Conservation (phyloP, 2,113 vertebrate species). For the Tapirus terrestris region DNA sequence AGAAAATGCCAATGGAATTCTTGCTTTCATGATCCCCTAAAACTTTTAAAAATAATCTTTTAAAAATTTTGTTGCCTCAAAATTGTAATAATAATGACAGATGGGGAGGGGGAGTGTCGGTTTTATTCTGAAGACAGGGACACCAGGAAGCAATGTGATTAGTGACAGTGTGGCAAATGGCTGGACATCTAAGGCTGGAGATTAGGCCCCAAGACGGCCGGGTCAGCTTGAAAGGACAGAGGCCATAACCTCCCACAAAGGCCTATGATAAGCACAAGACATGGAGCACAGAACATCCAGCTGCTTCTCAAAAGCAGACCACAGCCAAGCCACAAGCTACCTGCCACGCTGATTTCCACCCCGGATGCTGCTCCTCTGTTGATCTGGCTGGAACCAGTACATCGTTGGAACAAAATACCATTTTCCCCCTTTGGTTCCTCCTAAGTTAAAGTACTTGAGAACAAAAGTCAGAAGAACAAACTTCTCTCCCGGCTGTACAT, state of each 20-base stretch:
- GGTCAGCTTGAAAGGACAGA: neutral
- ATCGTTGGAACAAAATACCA: neutral
- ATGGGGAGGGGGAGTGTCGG: neutral
- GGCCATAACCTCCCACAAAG: neutral
- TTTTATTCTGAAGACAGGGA: neutral
- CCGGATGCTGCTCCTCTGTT: neutral
- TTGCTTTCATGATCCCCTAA: neutral
- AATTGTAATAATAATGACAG: neutral
- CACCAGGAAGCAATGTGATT: neutral
- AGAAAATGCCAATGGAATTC: neutral
- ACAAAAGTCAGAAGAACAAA: neutral
- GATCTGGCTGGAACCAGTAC: neutral
- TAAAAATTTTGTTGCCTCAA: neutral
- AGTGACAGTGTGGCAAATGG: neutral
- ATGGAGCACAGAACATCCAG: neutral
- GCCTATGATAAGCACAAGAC: neutral
- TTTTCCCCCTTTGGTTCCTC: neutral
- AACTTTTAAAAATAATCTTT: neutral
- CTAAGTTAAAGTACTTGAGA: neutral
- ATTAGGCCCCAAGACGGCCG: neutral
- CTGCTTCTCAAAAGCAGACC: neutral
- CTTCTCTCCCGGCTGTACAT: neutral
- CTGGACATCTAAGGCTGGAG: neutral
- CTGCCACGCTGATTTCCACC: fast-evolving
- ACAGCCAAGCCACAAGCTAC: neutral